A percentile compares a stretch with the other conserved stretches of the same genome.
Evolutionary conservation across 2,888 invertebrate species (phyloP).

Genomic region (Conops quadrifasciatus): DNA sequence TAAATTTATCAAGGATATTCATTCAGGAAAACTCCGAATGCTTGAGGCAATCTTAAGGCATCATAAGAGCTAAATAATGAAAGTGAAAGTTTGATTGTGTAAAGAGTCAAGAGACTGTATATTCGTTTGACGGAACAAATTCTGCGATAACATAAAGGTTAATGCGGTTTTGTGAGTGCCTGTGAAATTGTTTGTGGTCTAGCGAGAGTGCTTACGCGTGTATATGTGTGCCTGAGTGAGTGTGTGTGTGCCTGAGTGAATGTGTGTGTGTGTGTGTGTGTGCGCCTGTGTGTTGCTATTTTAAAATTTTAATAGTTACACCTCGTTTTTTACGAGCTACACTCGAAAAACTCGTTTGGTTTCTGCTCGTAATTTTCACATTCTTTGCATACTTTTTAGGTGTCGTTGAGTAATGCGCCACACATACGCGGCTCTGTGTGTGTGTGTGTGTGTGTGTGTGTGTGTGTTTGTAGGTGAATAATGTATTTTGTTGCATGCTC

Average conservation of each 20-base stretch:
- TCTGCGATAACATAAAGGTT: background rate
- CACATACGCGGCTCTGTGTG: background rate
- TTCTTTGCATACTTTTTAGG: slow-evolving; percentile 33
- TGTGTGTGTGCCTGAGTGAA: slow-evolving; percentile 21
- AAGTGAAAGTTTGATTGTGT: too few species aligned
- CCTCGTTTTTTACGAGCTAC: slow-evolving; percentile 24
- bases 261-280: slow-evolving; percentile 20
- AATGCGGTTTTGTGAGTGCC: background rate
- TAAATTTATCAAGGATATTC: too few species aligned
- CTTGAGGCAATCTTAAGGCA: too few species aligned
- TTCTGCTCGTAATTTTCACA: slow-evolving; percentile 26
- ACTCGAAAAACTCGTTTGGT: slow-evolving; percentile 29
- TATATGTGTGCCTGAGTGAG: background rate
- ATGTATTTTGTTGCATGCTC: slow-evolving; percentile 10
- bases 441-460: background rate
- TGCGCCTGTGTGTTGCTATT: slow-evolving; percentile 25
- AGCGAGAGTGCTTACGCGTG: background rate
- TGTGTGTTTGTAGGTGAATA: background rate
- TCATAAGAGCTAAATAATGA: too few species aligned
- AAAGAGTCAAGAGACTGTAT: too few species aligned
- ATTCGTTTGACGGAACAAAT: too few species aligned
- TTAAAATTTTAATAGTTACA: slow-evolving; percentile 28
- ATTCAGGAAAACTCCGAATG: too few species aligned
- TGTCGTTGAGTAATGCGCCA: slow-evolving; percentile 25
- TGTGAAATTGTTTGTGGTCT: background rate